Percentiles rank a stretch among this genome's conserved stretches.
These are phyloP conservation scores for Danio tinwini DNA, from an alignment of 2,797 vertebrate genomes.

Conservation along the genomic window DNA sequence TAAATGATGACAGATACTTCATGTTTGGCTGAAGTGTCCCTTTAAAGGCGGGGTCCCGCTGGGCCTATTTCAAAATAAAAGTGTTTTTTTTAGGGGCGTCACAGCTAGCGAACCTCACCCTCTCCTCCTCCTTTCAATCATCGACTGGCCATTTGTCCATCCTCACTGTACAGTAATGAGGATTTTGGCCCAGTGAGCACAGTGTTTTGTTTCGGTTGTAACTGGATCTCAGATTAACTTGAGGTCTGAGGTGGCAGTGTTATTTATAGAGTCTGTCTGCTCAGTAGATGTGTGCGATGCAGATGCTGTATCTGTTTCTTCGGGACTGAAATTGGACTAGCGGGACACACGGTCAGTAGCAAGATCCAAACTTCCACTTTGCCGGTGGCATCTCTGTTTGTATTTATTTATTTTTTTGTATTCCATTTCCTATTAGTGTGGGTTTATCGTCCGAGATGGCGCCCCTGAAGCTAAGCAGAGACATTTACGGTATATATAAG, in stretches of 20 bases:
- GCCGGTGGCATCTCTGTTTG: neutral
- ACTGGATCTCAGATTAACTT: neutral
- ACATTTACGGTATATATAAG: conserved; percentile 78
- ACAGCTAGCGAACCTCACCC: neutral
- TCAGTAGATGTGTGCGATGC: neutral
- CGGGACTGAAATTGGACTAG: neutral
- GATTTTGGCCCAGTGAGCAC: neutral
- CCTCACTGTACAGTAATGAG: neutral
- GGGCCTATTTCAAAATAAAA: neutral
- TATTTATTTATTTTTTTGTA: neutral
- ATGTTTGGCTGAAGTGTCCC: too few species aligned
- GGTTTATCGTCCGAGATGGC: neutral
- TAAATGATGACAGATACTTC: too few species aligned
- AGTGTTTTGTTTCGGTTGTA: neutral
- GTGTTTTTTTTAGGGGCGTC: neutral
- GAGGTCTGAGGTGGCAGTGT: neutral
- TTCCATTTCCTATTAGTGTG: neutral
- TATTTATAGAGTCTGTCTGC: neutral
- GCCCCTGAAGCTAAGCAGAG: conserved; percentile 46
- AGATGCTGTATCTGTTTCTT: neutral
- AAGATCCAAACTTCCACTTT: neutral
- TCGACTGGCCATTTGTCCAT: neutral
- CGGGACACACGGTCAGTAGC: neutral
- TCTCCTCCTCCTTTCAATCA: too few species aligned
- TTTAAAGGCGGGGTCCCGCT: neutral